These are phyloP conservation scores for Drosophila parabipectinata DNA, from an alignment of 1,140 invertebrate genomes.

Conservation along the genomic window DNA sequence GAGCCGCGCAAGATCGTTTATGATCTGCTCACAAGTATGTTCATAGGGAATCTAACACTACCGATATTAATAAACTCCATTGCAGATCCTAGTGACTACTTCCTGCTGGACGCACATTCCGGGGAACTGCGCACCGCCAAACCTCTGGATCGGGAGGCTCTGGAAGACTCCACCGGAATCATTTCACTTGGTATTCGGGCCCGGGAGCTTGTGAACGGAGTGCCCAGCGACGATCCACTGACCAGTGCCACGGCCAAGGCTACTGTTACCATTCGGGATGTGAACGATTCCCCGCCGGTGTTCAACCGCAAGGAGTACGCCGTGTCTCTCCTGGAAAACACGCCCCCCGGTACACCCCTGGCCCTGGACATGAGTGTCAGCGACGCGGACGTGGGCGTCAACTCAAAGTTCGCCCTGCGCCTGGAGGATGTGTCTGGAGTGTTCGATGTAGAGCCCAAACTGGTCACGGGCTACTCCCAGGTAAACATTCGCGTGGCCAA, in stretches of 20 bases:
- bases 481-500: slow-evolving; percentile 93
- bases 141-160: slow-evolving; percentile 92
- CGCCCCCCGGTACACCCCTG: slow-evolving; percentile 91
- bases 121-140: slow-evolving; percentile 93
- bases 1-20: slow-evolving; percentile 91
- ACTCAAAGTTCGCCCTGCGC: slow-evolving; percentile 91
- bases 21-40: slow-evolving; percentile 92
- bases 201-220: slow-evolving; percentile 90
- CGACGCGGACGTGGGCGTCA: slow-evolving; percentile 93
- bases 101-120: slow-evolving; percentile 90
- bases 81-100: slow-evolving; percentile 94
- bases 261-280: slow-evolving; percentile 94
- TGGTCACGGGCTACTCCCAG: slow-evolving; percentile 91
- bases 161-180: slow-evolving; percentile 91
- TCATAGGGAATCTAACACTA: too few relatives aligned
- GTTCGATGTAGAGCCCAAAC: slow-evolving; percentile 92
- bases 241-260: slow-evolving; percentile 89
- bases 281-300: slow-evolving; percentile 96
- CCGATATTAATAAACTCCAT: background rate
- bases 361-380: slow-evolving; percentile 94
- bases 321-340: slow-evolving; percentile 92
- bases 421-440: slow-evolving; percentile 92
- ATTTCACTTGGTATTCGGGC: slow-evolving; percentile 90
- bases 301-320: slow-evolving; percentile 93
- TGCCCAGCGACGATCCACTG: slow-evolving; percentile 87